Percentiles rank a stretch among this genome's conserved stretches.
phyloP scores from a whole-genome alignment of 2,797 vertebrate species.

The Lithobates sylvaticus region DNA sequence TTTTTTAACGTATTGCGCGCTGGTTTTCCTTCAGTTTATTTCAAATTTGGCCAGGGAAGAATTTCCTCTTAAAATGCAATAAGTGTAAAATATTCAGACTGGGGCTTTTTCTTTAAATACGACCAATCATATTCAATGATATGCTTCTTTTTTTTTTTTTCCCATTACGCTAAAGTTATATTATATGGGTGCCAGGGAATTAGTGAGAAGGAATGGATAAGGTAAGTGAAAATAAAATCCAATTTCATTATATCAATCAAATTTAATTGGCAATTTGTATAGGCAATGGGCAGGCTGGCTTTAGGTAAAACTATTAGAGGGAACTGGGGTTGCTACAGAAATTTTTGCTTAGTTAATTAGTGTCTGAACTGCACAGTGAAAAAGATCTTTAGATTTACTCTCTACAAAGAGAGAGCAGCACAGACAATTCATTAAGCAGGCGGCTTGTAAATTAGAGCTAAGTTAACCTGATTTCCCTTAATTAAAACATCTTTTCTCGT shows the following conservation, averaged over 20 bases:
- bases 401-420: conserved; percentile 88
- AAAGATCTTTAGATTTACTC: conserved; percentile 87
- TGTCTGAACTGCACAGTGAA: conserved; percentile 84
- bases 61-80: neutral
- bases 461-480: conserved; percentile 92
- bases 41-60: neutral
- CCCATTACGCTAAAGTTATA: conserved; percentile 48
- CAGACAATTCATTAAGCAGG: conserved; percentile 91
- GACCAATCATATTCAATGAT: neutral
- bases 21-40: neutral
- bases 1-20: conserved; percentile 40
- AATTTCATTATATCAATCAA: conserved; percentile 88
- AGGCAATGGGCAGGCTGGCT: conserved; percentile 84
- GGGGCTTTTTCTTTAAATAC: conserved; percentile 2
- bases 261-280: conserved; percentile 89
- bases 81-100: neutral
- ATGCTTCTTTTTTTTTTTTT: neutral
- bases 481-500: conserved; percentile 93
- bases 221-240: conserved; percentile 84
- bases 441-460: conserved; percentile 90
- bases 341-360: conserved; percentile 89
- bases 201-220: conserved; percentile 64
- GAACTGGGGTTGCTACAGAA: conserved; percentile 84
- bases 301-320: conserved; percentile 86
- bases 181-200: conserved; percentile 7